These are phyloP conservation scores for Andinoacara biseriatus DNA, from an alignment of 2,113 vertebrate species.

Conservation along the genomic window DNA sequence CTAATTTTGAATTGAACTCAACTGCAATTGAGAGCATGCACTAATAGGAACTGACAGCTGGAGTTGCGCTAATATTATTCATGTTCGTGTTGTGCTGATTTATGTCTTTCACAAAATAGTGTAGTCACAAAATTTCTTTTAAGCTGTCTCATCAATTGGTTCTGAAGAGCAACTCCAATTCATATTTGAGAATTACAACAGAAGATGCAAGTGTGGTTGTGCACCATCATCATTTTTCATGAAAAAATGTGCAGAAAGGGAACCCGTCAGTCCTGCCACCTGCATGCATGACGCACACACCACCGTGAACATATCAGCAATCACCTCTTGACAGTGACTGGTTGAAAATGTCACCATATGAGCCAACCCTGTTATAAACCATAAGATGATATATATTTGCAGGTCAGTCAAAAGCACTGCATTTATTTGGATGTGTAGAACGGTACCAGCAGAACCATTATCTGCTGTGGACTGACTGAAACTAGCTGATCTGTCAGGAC, in stretches of 20 bases:
- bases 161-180: not conserved
- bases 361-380: too few relatives aligned
- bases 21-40: rapidly evolving
- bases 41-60: not conserved
- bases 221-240: not conserved
- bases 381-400: too few relatives aligned
- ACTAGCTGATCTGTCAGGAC: too few relatives aligned
- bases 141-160: not conserved
- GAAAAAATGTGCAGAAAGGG: not conserved
- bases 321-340: not conserved
- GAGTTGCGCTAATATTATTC: not conserved
- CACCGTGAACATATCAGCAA: not conserved
- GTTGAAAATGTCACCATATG: too few relatives aligned
- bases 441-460: too few relatives aligned
- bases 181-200: not conserved
- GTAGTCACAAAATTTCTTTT: not conserved
- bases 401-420: too few relatives aligned
- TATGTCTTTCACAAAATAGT: not conserved
- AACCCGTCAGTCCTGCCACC: not conserved
- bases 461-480: too few relatives aligned
- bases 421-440: too few relatives aligned
- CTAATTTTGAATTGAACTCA: not conserved
- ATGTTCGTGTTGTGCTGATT: not conserved
- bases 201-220: not conserved
- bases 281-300: not conserved